Percentiles rank a stretch among this genome's conserved stretches.
Conservation (phyloP, 2,888 invertebrate genomes). For the Sarcophaga variegata region DNA sequence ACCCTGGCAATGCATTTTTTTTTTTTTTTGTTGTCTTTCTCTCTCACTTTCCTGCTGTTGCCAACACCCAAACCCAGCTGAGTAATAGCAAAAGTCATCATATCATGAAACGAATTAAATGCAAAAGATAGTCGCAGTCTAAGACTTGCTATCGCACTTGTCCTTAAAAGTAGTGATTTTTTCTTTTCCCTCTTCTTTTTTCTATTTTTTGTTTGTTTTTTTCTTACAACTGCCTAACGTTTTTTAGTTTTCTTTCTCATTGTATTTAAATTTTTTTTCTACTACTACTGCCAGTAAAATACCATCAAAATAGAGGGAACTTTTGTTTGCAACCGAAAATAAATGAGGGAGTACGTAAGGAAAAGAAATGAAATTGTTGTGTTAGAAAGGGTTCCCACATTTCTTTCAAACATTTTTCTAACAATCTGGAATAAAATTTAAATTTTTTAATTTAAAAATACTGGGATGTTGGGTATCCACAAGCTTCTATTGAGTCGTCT, state of each 20-base stretch:
- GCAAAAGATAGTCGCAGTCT: conserved; percentile 48
- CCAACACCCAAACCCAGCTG: background rate
- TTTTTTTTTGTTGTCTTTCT: background rate
- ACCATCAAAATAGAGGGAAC: conserved; percentile 56
- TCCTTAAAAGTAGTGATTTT: background rate
- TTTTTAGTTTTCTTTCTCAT: conserved; percentile 19
- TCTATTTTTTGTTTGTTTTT: conserved; percentile 3
- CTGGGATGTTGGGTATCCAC: too few relatives aligned
- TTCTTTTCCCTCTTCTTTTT: conserved; percentile 46
- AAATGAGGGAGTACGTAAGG: conserved; percentile 42
- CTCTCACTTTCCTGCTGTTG: conserved; percentile 17
- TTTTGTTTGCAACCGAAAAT: conserved; percentile 48
- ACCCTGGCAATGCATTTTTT: conserved; percentile 54
- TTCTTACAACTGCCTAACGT: background rate
- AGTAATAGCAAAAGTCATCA: conserved; percentile 64
- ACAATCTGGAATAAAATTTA: too few relatives aligned
- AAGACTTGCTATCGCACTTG: background rate
- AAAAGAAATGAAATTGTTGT: conserved; percentile 1
- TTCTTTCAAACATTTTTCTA: background rate
- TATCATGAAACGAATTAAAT: conserved; percentile 57
- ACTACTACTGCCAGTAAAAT: conserved; percentile 22
- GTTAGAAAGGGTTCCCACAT: conserved; percentile 24
- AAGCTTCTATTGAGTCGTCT: too few relatives aligned
- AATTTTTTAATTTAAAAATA: too few relatives aligned
- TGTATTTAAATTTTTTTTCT: background rate